Evolutionary conservation across 2,113 vertebrate species (phyloP), one percentile per base, ranked within the genome.

Genomic region (Apeltes quadracus): DNA sequence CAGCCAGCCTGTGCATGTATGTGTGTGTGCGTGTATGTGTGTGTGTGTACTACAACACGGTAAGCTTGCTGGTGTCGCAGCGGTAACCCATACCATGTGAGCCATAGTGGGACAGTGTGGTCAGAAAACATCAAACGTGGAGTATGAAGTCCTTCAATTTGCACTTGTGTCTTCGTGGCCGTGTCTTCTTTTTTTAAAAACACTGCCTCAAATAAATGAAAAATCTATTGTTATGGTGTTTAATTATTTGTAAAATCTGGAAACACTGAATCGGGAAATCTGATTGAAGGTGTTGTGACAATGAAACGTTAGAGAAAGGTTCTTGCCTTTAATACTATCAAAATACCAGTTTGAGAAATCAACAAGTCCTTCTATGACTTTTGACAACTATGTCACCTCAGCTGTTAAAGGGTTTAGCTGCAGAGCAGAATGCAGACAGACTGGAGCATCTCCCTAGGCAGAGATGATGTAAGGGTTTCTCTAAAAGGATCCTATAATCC

Each of bases 41-140:
- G 8, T 69, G 44, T 63, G 44, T 58, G 77, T 69, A 63, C n/a
- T 48, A 13, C 15, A 59, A 53, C 62, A 51, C 44, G 53, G 67
- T 55, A 56, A 63, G 55, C 55, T 43, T 3, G 13, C 50, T 76
- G 82, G 75, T 76, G 73, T 69, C 36, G 44, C 38, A 51, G 27
- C 13, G 7, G 67, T 73, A 79, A 81, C 74, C 66, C 61, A 61
- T 43, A 61, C 29, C 56, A 73, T 27, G 76, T 61, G 62, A 64
- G 41, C 48, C 25, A 51, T 74, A 65, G 53, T 51, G 46, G 55
- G 15, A 36, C 61, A 59, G 55, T 77, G 76, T 78, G 66, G 66
- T 58, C 58, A 68, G 54, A 55, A 56, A 58, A 46, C 23, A 65
- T 25, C 34, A 69, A 79, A 71, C 0, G 1, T 29, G 44, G 38